phyloP scores from a whole-genome alignment of 1,140 invertebrate genomes.

The Drosophila setifemur region DNA sequence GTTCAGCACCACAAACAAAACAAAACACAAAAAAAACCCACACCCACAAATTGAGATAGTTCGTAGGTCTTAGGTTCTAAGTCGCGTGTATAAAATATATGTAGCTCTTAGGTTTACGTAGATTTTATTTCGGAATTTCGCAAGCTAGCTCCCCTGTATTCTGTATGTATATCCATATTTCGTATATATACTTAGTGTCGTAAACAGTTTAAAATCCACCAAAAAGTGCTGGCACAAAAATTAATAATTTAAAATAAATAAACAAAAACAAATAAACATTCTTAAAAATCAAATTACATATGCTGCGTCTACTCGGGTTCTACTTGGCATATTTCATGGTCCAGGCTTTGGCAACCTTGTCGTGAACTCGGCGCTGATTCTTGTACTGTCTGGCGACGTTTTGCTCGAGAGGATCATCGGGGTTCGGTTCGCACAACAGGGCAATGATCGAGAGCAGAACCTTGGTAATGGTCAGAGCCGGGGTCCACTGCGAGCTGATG shows the following conservation, averaged over 20 bases:
- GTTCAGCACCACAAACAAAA: conserved; percentile 7
- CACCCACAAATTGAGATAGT: not conserved
- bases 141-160: not conserved
- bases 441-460: conserved; percentile 98
- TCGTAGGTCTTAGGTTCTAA: conserved; percentile 4
- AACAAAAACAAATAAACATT: conserved; percentile 71
- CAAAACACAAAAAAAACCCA: not conserved
- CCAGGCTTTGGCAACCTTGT: conserved; percentile 96
- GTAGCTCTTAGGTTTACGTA: conserved; percentile 10
- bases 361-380: conserved; percentile 90
- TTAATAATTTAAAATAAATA: no score
- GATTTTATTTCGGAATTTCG: conserved; percentile 11
- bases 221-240: conserved; percentile 77
- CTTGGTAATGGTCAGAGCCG: conserved; percentile 97
- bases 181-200: conserved; percentile 56
- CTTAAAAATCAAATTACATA: conserved; percentile 47
- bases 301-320: not conserved
- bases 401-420: conserved; percentile 97
- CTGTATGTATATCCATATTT: conserved; percentile 38
- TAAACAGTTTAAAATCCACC: conserved; percentile 69
- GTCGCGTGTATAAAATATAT: conserved; percentile 16
- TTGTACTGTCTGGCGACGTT: conserved; percentile 98
- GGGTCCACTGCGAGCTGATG: conserved; percentile 95
- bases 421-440: conserved; percentile 96
- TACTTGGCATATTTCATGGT: conserved; percentile 93